phyloP scores from a whole-genome alignment of 2,113 vertebrate species.

The Falco punctatus region DNA sequence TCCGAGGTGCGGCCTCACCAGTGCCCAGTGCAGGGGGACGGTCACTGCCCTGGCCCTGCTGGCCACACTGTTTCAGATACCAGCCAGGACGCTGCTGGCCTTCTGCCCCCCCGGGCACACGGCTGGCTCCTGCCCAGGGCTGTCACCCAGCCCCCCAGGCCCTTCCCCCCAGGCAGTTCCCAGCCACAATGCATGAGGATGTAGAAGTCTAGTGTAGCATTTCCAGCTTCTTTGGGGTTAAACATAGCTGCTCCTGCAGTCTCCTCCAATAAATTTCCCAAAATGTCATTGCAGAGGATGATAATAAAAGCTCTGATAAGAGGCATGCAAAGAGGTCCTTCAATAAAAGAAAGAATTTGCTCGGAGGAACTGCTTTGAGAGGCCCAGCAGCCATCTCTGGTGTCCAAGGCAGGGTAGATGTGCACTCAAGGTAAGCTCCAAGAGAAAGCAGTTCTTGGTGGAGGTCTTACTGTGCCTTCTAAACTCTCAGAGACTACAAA shows the following conservation, averaged over 20 bases:
- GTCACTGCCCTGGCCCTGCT: too few species aligned
- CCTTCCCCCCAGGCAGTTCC: neutral
- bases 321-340: neutral
- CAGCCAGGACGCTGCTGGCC: too few species aligned
- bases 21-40: too few species aligned
- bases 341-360: neutral
- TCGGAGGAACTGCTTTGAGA: neutral
- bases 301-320: neutral
- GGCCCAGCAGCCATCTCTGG: neutral
- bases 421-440: too few species aligned
- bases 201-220: neutral
- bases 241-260: neutral
- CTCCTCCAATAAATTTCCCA: neutral
- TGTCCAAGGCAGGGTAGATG: too few species aligned
- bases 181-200: neutral
- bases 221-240: neutral
- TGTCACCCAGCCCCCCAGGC: too few species aligned
- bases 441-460: neutral
- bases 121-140: too few species aligned
- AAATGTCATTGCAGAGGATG: neutral
- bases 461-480: neutral
- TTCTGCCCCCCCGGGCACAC: too few species aligned
- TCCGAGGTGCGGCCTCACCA: too few species aligned
- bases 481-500: accelerated
- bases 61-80: too few species aligned